Evolutionary conservation across 2,797 vertebrate genomes (phyloP), one percentile per base, ranked within the genome.

Genomic region (Percopsis omiscomaycus): DNA sequence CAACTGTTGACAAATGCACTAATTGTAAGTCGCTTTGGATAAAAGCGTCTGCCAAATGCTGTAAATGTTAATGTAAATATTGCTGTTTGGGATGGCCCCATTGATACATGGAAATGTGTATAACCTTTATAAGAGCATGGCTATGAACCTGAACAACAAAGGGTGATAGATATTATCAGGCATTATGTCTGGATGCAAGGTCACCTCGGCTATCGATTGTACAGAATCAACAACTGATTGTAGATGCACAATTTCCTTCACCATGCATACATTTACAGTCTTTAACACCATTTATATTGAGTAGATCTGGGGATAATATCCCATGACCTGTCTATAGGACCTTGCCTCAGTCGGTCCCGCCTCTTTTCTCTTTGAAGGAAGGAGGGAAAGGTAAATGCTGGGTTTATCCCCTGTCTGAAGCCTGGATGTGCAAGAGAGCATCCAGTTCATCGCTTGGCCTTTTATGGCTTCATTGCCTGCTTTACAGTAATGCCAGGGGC

Each of bases 371-470:
- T 57, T 59, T n/a, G 51, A 50, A 50, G 64, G 28, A 28, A 63
- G 71, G 58, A 79, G 69, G 55, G 62, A 70, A 70, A 78, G 78
- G 83, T 84, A 87, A 86, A 79, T 74, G 83, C 74, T 45, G 59
- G 73, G 58, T 86, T 85, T 84, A 87, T 89, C 78, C 71, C 67
- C 64, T 60, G 83, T 81, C 63, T 81, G 75, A 66, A 73, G 66
- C 69, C 71, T 29, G 68, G 56, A 68, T 71, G 71, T 71, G 75
- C 69, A 60, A 63, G 64, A 75, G 78, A 81, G 86, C 83, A 84
- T 82, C 84, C 78, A 78, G 87, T 89, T 89, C 86, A 89, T 86
- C 58, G 71, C 70, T 75, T 83, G 75, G 75, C 86, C 84, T 89
- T 89, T 88, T 80, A 81, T 72, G 78, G 82, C 85, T 88, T 86